Evolutionary conservation across 2,797 vertebrate genomes (phyloP), one percentile per base, ranked within the genome.

Genomic region (Cyclura pinguis): DNA sequence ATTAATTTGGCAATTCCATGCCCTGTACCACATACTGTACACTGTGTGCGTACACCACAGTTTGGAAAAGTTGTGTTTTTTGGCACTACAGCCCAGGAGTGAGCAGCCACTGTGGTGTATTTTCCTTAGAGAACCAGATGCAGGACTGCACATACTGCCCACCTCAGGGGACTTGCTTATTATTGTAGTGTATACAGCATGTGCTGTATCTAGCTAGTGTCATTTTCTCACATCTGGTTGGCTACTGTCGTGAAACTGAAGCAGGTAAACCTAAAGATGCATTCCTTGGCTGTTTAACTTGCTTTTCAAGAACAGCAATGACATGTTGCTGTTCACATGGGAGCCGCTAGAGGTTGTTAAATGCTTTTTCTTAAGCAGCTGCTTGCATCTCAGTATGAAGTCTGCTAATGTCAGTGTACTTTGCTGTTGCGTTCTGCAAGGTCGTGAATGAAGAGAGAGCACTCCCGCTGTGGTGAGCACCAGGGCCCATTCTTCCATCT

Each of bases 321-420:
- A 88, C 29, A 1, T 6, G 22, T 78, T 93, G 93, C 90, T 94
- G 14, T 96, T 94, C 87, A 27, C 67, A 0, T 9, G 14, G 86
- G 62, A 89, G 47, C 97, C 97, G 92, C 96, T 95, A 96, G 97
- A 96, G 97, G 96, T 91, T 95, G 93, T 92, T 69, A 38, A 84
- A 93, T 55, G 59, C 95, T 93, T 72, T 85, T 20, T 78, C 80
- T 10, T 0, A 24, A 35, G 20, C 47, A 57, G n/a, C 4, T 9
- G 22, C 27, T 35, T 47, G 57, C 38, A 22, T 52, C 29, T 3
- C 0, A 1, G 38, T 64, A 59, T 77, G 27, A 80, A 52, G 32
- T 42, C 29, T 73, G 89, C 1, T 1, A 0, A 0, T 0, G 84
- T 57, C 77, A 13, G 64, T 12, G 80, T 29, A 76, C 1, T 64